A percentile compares a stretch with the other conserved stretches of the same genome.
phyloP scores from a whole-genome alignment of 1,140 invertebrate species.

The Rhyzopertha dominica region DNA sequence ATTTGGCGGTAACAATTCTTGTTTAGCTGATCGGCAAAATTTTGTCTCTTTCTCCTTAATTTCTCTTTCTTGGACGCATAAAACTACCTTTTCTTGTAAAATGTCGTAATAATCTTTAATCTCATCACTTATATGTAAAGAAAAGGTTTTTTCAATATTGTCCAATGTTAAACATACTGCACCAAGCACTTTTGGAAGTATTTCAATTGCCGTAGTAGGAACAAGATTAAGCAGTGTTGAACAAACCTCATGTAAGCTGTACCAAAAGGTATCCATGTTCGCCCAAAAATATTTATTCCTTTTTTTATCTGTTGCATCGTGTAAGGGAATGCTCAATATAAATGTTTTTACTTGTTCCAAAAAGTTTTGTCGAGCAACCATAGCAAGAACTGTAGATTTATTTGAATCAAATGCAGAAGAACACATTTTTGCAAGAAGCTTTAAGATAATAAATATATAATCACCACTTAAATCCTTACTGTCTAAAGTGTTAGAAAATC shows the following conservation, averaged over 20 bases:
- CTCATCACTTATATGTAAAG: slow-evolving; percentile 40
- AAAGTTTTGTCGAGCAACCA: too few relatives aligned
- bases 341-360: background rate
- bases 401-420: slow-evolving; percentile 14
- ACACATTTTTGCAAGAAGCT: slow-evolving; percentile 19
- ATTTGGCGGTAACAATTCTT: slow-evolving; percentile 44
- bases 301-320: slow-evolving; percentile 31
- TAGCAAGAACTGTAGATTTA: too few relatives aligned
- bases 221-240: slow-evolving; percentile 41
- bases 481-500: slow-evolving; percentile 16
- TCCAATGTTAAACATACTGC: slow-evolving; percentile 40
- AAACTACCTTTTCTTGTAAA: slow-evolving; percentile 37
- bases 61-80: slow-evolving; percentile 32
- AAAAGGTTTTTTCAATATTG: slow-evolving; percentile 38
- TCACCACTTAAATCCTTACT: slow-evolving; percentile 18
- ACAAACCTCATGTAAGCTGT: slow-evolving; percentile 40
- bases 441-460: slow-evolving; percentile 20
- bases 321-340: slow-evolving; percentile 13
- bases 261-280: slow-evolving; percentile 44
- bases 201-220: slow-evolving; percentile 42
- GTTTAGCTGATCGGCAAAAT: slow-evolving; percentile 8
- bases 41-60: slow-evolving; percentile 22
- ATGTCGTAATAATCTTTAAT: slow-evolving; percentile 32
- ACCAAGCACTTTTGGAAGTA: slow-evolving; percentile 43
- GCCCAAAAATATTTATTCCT: slow-evolving; percentile 46